Conservation (phyloP, 2,113 vertebrate genomes). For the Callorhinus ursinus region DNA sequence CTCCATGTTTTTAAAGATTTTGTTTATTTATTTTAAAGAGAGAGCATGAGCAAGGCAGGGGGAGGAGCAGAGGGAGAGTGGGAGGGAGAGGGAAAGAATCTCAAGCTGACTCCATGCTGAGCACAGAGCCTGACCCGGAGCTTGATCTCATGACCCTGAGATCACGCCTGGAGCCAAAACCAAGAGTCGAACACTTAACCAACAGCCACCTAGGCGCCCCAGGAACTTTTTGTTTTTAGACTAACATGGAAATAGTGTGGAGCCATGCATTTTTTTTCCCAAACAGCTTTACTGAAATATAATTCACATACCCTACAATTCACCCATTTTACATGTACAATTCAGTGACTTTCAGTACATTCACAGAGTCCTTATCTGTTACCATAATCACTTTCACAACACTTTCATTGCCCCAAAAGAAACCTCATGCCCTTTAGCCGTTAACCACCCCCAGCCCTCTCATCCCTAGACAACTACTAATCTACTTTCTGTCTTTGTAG, state of each 20-base stretch:
- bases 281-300: conserved; percentile 22
- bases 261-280: not conserved
- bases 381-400: not conserved
- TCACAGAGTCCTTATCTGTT: not conserved
- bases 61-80: not conserved
- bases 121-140: not conserved
- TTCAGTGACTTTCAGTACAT: conserved; percentile 23
- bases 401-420: not conserved
- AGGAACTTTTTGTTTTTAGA: conserved; percentile 23
- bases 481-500: not conserved
- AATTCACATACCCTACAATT: not conserved
- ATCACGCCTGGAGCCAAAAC: not conserved
- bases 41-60: not conserved
- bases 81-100: not conserved
- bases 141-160: not conserved
- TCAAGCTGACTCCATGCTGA: not conserved
- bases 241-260: not conserved
- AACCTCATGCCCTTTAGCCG: not conserved
- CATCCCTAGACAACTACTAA: not conserved
- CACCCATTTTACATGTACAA: not conserved
- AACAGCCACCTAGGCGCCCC: not conserved
- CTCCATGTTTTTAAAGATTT: not conserved
- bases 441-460: not conserved
- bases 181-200: not conserved
- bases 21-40: not conserved